Percentiles rank a stretch among this genome's conserved stretches.
Conservation (phyloP, 2,797 vertebrate genomes). For the Cygnus olor region DNA sequence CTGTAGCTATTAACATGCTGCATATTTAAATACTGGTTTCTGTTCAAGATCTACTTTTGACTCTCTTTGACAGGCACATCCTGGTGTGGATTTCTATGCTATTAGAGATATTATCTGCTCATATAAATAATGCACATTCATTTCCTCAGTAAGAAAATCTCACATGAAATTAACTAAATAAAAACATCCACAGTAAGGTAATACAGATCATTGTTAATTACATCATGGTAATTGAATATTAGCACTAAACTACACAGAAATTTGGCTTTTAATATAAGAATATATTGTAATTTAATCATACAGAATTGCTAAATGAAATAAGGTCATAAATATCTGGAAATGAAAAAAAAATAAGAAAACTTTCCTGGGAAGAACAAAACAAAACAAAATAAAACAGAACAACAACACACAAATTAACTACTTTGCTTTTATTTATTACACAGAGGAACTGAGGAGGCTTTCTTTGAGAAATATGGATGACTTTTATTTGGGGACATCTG, state of each 20-base stretch:
- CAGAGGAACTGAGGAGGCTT: neutral
- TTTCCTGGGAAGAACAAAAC: neutral
- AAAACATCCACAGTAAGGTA: neutral
- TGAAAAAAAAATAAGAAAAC: neutral
- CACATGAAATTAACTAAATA: neutral
- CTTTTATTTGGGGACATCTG: neutral
- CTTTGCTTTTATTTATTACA: neutral
- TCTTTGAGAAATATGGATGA: neutral
- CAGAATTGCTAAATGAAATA: neutral
- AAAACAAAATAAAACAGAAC: no score
- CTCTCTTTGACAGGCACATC: neutral
- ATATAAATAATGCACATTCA: neutral
- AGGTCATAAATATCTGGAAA: neutral
- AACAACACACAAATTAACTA: neutral
- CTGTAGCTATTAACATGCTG: slow-evolving; percentile 27
- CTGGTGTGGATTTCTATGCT: neutral
- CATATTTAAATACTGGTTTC: slow-evolving; percentile 29
- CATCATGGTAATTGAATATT: neutral
- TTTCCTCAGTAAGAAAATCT: slow-evolving; percentile 11
- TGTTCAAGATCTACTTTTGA: slow-evolving; percentile 29
- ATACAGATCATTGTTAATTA: slow-evolving; percentile 21
- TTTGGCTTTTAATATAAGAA: neutral
- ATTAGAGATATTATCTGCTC: neutral
- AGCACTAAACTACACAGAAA: neutral
- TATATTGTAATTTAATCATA: neutral